Conservation (phyloP, 1,140 invertebrate species). For the Stenopsyche tienmushanensis region DNA sequence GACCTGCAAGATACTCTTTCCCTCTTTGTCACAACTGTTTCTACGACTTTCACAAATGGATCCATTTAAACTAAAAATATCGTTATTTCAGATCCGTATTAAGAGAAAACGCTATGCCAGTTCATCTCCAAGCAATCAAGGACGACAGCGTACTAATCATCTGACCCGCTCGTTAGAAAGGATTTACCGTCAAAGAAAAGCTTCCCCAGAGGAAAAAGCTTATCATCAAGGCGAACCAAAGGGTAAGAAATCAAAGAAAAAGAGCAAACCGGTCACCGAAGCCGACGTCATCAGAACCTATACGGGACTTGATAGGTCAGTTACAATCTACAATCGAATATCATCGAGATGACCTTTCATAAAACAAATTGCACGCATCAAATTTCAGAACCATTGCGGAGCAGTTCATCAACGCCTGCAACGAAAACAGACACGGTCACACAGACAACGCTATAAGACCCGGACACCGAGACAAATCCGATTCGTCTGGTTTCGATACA, state of each 20-base stretch:
- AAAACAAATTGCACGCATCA: too few species aligned
- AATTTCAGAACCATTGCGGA: conserved; percentile 59
- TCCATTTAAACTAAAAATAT: too few species aligned
- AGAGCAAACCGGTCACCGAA: conserved; percentile 46
- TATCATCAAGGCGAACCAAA: conserved; percentile 23
- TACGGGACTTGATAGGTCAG: conserved; percentile 60
- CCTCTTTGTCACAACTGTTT: too few species aligned
- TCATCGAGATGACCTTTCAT: background rate
- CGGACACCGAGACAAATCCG: conserved; percentile 21
- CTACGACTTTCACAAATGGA: too few species aligned
- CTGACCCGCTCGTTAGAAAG: conserved; percentile 50
- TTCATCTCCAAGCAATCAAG: conserved; percentile 23
- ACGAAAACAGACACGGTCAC: conserved; percentile 54
- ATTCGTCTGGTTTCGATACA: conserved; percentile 47
- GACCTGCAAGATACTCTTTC: too few species aligned
- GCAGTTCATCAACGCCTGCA: conserved; percentile 63
- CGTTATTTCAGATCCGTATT: conserved; percentile 44
- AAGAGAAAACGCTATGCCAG: conserved; percentile 44
- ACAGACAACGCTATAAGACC: conserved; percentile 33
- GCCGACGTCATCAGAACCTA: conserved; percentile 62
- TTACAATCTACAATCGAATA: background rate
- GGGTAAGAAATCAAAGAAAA: conserved; percentile 21
- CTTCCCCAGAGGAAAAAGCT: conserved; percentile 4
- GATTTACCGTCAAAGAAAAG: conserved; percentile 50
- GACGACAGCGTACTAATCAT: conserved; percentile 28